Base-by-base conservation (phyloP, 2,113 vertebrate species). In the Origma solitaria region DNA sequence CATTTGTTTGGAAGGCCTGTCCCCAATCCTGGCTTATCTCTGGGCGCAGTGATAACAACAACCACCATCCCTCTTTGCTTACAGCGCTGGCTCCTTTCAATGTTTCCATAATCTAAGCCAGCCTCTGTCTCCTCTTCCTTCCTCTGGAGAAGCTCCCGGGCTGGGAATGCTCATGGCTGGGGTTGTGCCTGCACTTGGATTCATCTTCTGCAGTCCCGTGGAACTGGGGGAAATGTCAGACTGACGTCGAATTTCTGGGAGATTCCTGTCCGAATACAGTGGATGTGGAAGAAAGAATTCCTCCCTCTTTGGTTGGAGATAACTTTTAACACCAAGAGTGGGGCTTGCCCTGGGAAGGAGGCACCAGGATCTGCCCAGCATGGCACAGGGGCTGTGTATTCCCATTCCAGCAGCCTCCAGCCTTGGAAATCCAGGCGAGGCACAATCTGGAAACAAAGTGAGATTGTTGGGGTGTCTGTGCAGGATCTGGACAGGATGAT, bases 21-120 rank as follows among this genome's bases (percentile, higher is more conserved):
- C 84, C 94, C 93, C 78, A 44, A 89, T 95, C 78, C 23, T 30
- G 84, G 53, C 78, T 91, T 92, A 94, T 95, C 95, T 95, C 57
- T 31, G 37, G 73, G 60, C 1, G 0, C 66, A 44, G 82, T 4
- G 90, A 94, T 94, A 95, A 61, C 66, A 77, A 76, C 84, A 84
- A 50, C 84, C 89, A 79, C n/a, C 77, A 78, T 47, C 47, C 54
- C 80, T 82, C 57, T 90, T 73, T 94, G 86, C 93, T 91, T 62
- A 42, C 49, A 69, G 61, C 84, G 10, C 71, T 1, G 1, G 37
- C 49, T 88, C 87, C 56, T 86, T 61, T 51, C 79, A 70, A 40
- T 31, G 62, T 61, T 88, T 23, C 51, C 33, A 0, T 76, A 78
- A 91, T 81, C 86, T 58, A 73, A 76, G 47, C 64, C 79, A 69